A percentile compares a stretch with the other conserved stretches of the same genome.
Conservation (phyloP, 1,140 invertebrate genomes). For the Riptortus pedestris region DNA sequence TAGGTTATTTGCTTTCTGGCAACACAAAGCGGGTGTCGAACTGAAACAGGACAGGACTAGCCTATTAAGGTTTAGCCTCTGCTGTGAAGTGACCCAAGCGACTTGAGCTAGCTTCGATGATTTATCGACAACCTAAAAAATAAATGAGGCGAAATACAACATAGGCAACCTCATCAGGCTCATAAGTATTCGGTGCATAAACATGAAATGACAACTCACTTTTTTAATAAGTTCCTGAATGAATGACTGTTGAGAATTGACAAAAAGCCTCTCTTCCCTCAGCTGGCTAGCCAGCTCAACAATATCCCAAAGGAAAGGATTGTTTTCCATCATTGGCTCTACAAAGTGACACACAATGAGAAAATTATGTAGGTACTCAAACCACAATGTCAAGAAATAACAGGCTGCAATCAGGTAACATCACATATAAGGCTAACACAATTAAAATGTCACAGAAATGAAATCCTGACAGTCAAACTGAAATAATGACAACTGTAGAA, state of each 20-base stretch:
- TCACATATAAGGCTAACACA: no score
- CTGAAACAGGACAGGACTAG: slow-evolving; percentile 65
- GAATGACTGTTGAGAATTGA: slow-evolving; percentile 57
- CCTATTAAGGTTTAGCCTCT: slow-evolving; percentile 71
- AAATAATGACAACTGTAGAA: no score
- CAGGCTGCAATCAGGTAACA: no score
- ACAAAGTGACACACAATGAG: no score
- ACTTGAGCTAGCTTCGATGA: slow-evolving; percentile 60
- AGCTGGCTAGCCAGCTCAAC: slow-evolving; percentile 57
- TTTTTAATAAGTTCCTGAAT: slow-evolving; percentile 61
- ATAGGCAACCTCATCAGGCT: no score
- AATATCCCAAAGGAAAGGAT: slow-evolving; percentile 44
- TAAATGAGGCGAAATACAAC: slow-evolving; percentile 25
- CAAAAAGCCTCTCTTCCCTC: slow-evolving; percentile 60
- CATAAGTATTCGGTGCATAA: neutral
- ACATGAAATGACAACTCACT: slow-evolving; percentile 37
- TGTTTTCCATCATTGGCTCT: slow-evolving; percentile 30
- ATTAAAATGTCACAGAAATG: no score
- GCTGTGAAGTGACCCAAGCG: slow-evolving; percentile 81
- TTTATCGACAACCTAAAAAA: slow-evolving; percentile 44
- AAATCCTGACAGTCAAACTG: no score
- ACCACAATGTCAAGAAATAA: no score
- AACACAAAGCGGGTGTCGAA: slow-evolving; percentile 60
- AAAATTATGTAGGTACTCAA: no score
- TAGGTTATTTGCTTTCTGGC: slow-evolving; percentile 62